These are phyloP conservation scores for Monopis laevigella DNA, from an alignment of 2,888 invertebrate species.

Conservation along the genomic window DNA sequence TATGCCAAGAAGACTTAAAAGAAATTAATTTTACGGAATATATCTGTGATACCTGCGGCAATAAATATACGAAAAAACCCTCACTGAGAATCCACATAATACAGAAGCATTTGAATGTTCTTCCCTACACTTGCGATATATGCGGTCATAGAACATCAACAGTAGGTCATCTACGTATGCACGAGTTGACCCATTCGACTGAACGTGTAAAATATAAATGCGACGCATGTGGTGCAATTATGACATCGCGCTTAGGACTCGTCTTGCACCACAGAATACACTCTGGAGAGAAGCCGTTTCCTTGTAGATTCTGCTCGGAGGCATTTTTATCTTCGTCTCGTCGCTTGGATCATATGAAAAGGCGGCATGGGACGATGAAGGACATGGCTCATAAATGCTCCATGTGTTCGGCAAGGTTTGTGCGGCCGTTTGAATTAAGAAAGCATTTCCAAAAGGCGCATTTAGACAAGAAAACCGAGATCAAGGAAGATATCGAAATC, in stretches of 20 bases:
- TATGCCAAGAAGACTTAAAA: slow-evolving; percentile 23
- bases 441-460: slow-evolving; percentile 31
- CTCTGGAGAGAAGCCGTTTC: slow-evolving; percentile 43
- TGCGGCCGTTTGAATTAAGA: slow-evolving; percentile 45
- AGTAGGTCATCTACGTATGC: slow-evolving; percentile 36
- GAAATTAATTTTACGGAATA: slow-evolving; percentile 20
- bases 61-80: slow-evolving; percentile 39
- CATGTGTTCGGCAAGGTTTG: slow-evolving; percentile 40
- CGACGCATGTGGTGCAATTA: slow-evolving; percentile 36
- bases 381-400: slow-evolving; percentile 41
- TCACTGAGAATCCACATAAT: slow-evolving; percentile 44
- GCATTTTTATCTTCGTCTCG: slow-evolving; percentile 47
- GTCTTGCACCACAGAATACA: slow-evolving; percentile 44
- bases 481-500: too few species aligned
- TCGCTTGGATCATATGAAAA: slow-evolving; percentile 43
- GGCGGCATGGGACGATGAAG: slow-evolving; percentile 35
- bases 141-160: slow-evolving; percentile 51
- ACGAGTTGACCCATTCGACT: slow-evolving; percentile 34
- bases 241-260: slow-evolving; percentile 38
- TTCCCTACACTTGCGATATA: slow-evolving; percentile 38
- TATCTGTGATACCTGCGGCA: slow-evolving; percentile 42
- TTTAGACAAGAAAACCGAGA: too few species aligned
- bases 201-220: slow-evolving; percentile 36
- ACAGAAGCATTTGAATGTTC: slow-evolving; percentile 45
- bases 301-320: slow-evolving; percentile 41